Percentiles rank a stretch among this genome's conserved stretches.
These are phyloP conservation scores for Nerophis ophidion DNA, from an alignment of 2,113 vertebrate species.

Conservation along the genomic window DNA sequence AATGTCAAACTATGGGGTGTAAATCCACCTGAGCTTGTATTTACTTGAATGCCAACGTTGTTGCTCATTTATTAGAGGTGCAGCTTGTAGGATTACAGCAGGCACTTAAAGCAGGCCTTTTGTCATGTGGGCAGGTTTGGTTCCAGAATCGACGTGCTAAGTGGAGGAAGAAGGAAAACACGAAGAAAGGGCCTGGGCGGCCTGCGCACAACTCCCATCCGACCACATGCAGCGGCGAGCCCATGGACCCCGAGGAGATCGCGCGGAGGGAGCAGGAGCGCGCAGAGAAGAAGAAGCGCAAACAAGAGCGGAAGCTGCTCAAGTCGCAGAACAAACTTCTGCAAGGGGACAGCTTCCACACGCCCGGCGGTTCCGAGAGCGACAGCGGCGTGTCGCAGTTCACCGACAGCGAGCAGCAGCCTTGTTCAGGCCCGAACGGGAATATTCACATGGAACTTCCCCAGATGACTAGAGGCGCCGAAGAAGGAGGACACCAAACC, in stretches of 20 bases:
- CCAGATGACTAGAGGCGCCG: constrained; percentile 21
- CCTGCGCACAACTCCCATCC: constrained; percentile 98
- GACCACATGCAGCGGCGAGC: constrained; percentile 95
- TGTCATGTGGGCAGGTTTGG: constrained; percentile 81
- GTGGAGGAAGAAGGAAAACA: constrained; percentile 99
- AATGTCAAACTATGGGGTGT: background rate
- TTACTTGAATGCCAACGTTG: background rate
- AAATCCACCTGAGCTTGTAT: background rate
- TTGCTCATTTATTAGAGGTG: background rate
- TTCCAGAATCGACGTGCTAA: constrained; percentile 98
- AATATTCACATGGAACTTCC: constrained; percentile 52
- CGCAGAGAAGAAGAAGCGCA: constrained; percentile 92
- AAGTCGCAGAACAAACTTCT: constrained; percentile 84
- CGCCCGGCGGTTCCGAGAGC: constrained; percentile 88
- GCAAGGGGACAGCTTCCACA: constrained; percentile 81
- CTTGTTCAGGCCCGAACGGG: constrained; percentile 32
- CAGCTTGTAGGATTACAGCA: background rate
- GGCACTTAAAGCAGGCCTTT: background rate
- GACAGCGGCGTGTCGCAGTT: constrained; percentile 86
- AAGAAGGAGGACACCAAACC: constrained; percentile 59
- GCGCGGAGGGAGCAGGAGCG: constrained; percentile 90
- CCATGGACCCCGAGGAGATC: constrained; percentile 97
- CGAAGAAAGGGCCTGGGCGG: constrained; percentile 93
- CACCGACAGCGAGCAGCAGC: constrained; percentile 71
- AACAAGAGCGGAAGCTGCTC: constrained; percentile 89